These are phyloP conservation scores for Empis stercorea DNA, from an alignment of 2,888 invertebrate genomes.

Conservation along the genomic window DNA sequence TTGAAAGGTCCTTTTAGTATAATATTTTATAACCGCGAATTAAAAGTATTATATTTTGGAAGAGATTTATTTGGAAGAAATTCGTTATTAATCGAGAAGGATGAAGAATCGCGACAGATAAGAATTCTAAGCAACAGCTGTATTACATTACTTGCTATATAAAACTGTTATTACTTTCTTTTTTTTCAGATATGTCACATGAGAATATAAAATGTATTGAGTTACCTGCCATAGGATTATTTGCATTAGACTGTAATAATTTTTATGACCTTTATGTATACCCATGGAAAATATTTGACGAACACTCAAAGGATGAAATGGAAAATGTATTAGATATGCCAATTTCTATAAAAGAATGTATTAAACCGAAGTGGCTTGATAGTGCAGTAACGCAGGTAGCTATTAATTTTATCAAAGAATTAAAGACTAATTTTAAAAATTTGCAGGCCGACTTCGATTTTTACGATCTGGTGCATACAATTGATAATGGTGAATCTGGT, in stretches of 20 bases:
- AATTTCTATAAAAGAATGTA: slow-evolving; percentile 10
- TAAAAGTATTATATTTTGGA: slow-evolving; percentile 58
- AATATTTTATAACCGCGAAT: slow-evolving; percentile 53
- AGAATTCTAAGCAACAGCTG: slow-evolving; percentile 43
- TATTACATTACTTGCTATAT: slow-evolving; percentile 16
- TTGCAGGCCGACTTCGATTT: neutral
- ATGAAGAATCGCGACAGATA: slow-evolving; percentile 13
- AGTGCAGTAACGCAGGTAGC: slow-evolving; percentile 1
- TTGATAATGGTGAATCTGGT: neutral
- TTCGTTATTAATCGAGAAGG: slow-evolving; percentile 54
- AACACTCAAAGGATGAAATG: slow-evolving; percentile 7
- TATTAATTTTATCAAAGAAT: slow-evolving; percentile 30
- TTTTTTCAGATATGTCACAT: slow-evolving; percentile 7
- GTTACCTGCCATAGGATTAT: slow-evolving; percentile 50
- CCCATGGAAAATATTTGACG: slow-evolving; percentile 18
- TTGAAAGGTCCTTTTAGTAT: slow-evolving; percentile 77
- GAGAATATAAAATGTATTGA: slow-evolving; percentile 38
- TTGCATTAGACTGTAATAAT: slow-evolving; percentile 25
- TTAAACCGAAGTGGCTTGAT: slow-evolving; percentile 16
- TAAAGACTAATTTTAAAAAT: slow-evolving; percentile 11
- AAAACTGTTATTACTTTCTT: neutral
- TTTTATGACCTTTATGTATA: slow-evolving; percentile 30
- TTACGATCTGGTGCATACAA: too few species aligned
- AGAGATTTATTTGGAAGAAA: slow-evolving; percentile 78
- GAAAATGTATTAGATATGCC: slow-evolving; percentile 9